Percentiles rank a stretch among this genome's conserved stretches.
phyloP scores from a whole-genome alignment of 2,113 vertebrate species.

The Gallinago paraguaiae region DNA sequence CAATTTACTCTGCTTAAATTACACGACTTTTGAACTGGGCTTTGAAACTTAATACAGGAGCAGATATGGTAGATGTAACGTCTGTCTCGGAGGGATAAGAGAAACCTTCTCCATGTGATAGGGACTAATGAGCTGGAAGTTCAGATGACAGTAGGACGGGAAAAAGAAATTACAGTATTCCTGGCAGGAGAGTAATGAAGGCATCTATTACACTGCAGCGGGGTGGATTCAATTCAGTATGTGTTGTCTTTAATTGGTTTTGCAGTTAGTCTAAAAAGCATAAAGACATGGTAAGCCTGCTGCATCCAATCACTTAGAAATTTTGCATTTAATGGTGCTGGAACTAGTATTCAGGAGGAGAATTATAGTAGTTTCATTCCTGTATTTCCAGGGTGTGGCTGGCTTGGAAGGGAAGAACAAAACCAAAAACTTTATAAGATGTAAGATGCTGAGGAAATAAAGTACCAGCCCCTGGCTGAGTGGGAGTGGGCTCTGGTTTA shows the following conservation, averaged over 20 bases:
- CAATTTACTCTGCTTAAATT: not conserved
- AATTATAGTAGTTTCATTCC: not conserved
- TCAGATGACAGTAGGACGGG: not conserved
- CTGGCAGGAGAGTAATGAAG: not conserved
- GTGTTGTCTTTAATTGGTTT: not conserved
- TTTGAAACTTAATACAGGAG: conserved; percentile 28
- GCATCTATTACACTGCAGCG: not conserved
- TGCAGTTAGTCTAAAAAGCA: not conserved
- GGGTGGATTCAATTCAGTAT: not conserved
- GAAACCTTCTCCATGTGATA: not conserved
- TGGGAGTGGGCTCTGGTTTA: not conserved
- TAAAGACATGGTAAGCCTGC: not conserved
- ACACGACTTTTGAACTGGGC: not conserved
- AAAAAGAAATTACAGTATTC: not conserved
- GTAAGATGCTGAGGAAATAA: not conserved
- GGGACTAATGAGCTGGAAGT: not conserved
- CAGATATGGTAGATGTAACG: not conserved
- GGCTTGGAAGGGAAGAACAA: not conserved
- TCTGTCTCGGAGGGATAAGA: not conserved
- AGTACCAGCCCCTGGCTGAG: not conserved
- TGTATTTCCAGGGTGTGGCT: not conserved
- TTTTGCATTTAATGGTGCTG: not conserved
- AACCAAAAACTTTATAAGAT: not conserved
- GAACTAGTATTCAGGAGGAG: no score
- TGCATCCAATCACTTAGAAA: not conserved